Evolutionary conservation across 37 sponge, comb jelly and placozoan species (phyloP).

Genomic region (Corticium candelabrum): DNA sequence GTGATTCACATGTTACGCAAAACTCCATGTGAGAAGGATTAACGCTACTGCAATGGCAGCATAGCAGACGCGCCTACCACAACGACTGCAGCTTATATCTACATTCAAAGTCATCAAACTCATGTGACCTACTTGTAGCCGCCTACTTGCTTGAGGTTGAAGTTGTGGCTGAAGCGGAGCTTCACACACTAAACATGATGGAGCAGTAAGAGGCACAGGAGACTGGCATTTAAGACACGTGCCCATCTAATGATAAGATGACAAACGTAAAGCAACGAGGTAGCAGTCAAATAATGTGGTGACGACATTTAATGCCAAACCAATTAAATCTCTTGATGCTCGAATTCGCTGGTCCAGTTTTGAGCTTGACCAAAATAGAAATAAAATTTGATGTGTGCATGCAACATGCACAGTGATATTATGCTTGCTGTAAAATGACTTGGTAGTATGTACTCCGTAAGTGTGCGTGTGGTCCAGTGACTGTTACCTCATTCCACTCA

Average conservation of each 20-base stretch:
- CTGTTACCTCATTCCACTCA: too few relatives aligned
- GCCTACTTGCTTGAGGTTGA: constrained; percentile 27
- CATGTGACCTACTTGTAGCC: not conserved
- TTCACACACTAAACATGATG: constrained; percentile 47
- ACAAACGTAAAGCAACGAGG: too few relatives aligned
- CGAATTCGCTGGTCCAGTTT: not conserved
- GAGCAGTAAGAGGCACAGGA: constrained; percentile 8
- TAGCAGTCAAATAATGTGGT: too few relatives aligned
- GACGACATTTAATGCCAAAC: too few relatives aligned
- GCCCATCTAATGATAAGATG: constrained; percentile 8
- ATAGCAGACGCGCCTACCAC: constrained; percentile 26
- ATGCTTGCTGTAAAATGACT: too few relatives aligned
- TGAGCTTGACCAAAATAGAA: too few relatives aligned
- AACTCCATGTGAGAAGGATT: constrained; percentile 27
- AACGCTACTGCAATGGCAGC: constrained; percentile 51
- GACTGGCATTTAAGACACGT: constrained; percentile 12
- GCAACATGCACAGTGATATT: too few relatives aligned
- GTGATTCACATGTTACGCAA: constrained; percentile 69
- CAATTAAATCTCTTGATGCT: too few relatives aligned
- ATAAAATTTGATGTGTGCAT: too few relatives aligned
- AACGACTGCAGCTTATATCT: not conserved
- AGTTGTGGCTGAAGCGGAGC: constrained; percentile 21
- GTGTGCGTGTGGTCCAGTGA: too few relatives aligned
- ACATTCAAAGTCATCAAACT: not conserved
- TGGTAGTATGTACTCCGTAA: too few relatives aligned